Evolutionary conservation across 2,797 vertebrate species (phyloP).

Genomic region (Macropodus opercularis): DNA sequence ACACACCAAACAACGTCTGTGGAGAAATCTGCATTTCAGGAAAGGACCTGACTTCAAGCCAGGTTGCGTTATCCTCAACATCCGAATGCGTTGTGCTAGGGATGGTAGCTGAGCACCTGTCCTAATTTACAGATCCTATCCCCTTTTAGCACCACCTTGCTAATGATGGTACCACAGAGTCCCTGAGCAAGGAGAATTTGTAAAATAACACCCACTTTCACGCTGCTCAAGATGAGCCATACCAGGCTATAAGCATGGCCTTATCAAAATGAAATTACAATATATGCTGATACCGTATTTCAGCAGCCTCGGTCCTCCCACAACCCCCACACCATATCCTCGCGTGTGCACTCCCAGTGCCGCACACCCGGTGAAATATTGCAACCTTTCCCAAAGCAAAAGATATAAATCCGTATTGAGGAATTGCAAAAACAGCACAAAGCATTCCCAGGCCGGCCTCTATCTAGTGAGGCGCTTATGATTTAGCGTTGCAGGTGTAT

Average conservation of each 20-base stretch:
- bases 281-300: conserved; percentile 87
- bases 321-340: conserved; percentile 60
- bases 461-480: conserved; percentile 82
- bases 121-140: conserved; percentile 80
- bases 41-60: conserved; percentile 68
- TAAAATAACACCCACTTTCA: conserved; percentile 77
- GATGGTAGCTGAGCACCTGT: conserved; percentile 62
- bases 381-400: conserved; percentile 88
- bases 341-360: conserved; percentile 69
- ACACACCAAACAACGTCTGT: conserved; percentile 48
- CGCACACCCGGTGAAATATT: conserved; percentile 83
- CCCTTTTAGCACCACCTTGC: conserved; percentile 66
- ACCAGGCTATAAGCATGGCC: conserved; percentile 79
- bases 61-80: conserved; percentile 72
- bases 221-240: conserved; percentile 69
- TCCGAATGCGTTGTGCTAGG: conserved; percentile 62
- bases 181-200: conserved; percentile 70
- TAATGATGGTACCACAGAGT: conserved; percentile 78
- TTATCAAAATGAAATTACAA: conserved; percentile 89
- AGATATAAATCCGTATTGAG: conserved; percentile 88
- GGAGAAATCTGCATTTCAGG: conserved; percentile 75
- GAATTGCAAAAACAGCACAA: conserved; percentile 90
- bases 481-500: conserved; percentile 87
- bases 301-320: conserved; percentile 51
- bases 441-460: conserved; percentile 81